These are phyloP conservation scores for Stichopus chloronotus DNA, from an alignment of 35 echinoderm and acorn worm species.

Conservation along the genomic window DNA sequence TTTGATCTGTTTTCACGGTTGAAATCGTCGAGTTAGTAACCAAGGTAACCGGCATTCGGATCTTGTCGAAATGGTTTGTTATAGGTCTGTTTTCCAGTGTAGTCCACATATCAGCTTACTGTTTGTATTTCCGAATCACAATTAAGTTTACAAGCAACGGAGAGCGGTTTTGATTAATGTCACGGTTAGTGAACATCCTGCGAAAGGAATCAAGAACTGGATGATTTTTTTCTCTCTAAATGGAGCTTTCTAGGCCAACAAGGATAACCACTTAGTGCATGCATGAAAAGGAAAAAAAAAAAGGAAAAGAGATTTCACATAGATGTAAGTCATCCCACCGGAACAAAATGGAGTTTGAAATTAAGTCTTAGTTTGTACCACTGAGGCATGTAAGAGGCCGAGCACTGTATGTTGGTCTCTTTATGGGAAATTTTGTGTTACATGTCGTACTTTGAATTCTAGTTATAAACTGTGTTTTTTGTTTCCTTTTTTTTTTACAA, in stretches of 20 bases:
- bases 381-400: no score
- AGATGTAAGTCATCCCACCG: no score
- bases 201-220: background rate
- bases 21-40: slow-evolving; percentile 9
- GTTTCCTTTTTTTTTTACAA: no score
- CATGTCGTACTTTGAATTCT: no score
- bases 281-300: no score
- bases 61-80: background rate
- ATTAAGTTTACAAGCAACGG: background rate
- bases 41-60: background rate
- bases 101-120: background rate
- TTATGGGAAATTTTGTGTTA: no score
- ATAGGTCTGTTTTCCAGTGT: background rate
- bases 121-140: background rate
- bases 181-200: background rate
- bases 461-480: no score
- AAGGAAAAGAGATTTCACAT: no score
- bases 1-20: slow-evolving; percentile 39
- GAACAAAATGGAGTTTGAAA: no score
- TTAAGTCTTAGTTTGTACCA: no score
- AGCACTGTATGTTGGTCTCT: no score
- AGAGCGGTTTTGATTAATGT: background rate
- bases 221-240: background rate
- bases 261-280: no score
- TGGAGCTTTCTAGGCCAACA: background rate